A percentile compares a stretch with the other conserved stretches of the same genome.
These are phyloP conservation scores for Macquaria australasica DNA, from an alignment of 2,113 vertebrate genomes.

Conservation along the genomic window DNA sequence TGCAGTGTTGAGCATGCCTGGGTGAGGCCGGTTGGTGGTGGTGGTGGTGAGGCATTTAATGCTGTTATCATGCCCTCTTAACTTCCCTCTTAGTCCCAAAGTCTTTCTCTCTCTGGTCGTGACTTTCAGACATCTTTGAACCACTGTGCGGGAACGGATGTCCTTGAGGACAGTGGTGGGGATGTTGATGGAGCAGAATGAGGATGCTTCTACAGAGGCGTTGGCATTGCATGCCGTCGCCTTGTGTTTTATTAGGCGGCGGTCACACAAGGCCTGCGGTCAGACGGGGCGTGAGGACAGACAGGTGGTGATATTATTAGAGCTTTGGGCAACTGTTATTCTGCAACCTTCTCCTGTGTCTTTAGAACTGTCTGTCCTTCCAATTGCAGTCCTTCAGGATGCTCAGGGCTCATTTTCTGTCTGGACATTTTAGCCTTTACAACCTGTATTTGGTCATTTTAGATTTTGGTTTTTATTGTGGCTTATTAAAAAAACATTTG, in stretches of 20 bases:
- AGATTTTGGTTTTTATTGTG: background rate
- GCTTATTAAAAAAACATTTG: background rate
- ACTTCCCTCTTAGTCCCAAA: conserved; percentile 24
- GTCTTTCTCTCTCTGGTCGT: background rate
- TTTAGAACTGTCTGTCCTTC: conserved; percentile 6
- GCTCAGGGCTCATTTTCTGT: background rate
- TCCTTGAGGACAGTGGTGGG: conserved; percentile 20
- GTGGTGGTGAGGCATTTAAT: conserved; percentile 52
- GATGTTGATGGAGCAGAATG: conserved; percentile 25
- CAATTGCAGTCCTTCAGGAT: conserved; percentile 11
- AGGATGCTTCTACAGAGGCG: background rate
- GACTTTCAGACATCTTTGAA: conserved; percentile 76
- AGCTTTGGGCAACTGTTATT: conserved; percentile 4
- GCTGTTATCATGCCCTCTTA: conserved; percentile 49
- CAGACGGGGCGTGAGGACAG: conserved; percentile 55
- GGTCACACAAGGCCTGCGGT: conserved; percentile 25
- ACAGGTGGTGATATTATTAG: conserved; percentile 50
- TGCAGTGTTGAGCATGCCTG: background rate
- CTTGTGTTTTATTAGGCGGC: conserved; percentile 46
- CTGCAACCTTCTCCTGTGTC: conserved; percentile 19
- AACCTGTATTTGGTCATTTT: background rate
- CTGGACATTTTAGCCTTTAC: background rate
- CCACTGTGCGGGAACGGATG: conserved; percentile 5
- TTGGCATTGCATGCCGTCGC: background rate
- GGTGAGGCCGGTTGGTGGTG: conserved; percentile 2